Evolutionary conservation across 2,113 vertebrate genomes (phyloP).

Genomic region (Thomomys bottae): DNA sequence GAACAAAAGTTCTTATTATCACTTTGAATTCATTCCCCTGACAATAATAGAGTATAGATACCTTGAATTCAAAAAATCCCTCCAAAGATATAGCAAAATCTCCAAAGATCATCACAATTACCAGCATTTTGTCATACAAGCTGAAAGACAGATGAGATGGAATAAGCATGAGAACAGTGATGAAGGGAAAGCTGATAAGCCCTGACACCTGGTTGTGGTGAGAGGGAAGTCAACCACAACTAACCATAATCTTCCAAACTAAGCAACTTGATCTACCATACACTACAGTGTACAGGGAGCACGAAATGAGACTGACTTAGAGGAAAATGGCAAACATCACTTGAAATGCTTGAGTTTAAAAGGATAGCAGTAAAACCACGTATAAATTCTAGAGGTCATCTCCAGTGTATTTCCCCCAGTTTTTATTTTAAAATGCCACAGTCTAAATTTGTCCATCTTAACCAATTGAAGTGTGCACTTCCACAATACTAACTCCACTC

Average conservation of each 20-base stretch:
- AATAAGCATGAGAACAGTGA: neutral
- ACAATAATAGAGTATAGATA: neutral
- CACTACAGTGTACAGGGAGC: neutral
- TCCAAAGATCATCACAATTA: neutral
- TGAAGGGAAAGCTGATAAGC: neutral
- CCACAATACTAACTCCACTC: neutral
- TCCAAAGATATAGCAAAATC: constrained; percentile 23
- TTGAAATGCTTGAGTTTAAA: neutral
- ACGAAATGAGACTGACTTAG: neutral
- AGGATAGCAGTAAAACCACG: neutral
- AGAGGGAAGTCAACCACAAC: neutral
- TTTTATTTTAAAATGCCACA: neutral
- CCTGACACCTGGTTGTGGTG: neutral
- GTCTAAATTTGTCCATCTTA: neutral
- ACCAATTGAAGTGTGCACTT: neutral
- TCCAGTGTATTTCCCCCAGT: neutral
- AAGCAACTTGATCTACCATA: neutral
- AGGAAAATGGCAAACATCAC: neutral
- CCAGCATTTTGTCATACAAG: neutral
- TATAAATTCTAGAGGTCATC: neutral
- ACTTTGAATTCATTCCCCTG: neutral
- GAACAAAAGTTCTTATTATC: neutral
- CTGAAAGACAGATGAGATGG: neutral
- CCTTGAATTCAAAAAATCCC: neutral
- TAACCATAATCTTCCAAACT: neutral